Conservation (phyloP, 2,113 vertebrate species). For the Antennarius striatus region DNA sequence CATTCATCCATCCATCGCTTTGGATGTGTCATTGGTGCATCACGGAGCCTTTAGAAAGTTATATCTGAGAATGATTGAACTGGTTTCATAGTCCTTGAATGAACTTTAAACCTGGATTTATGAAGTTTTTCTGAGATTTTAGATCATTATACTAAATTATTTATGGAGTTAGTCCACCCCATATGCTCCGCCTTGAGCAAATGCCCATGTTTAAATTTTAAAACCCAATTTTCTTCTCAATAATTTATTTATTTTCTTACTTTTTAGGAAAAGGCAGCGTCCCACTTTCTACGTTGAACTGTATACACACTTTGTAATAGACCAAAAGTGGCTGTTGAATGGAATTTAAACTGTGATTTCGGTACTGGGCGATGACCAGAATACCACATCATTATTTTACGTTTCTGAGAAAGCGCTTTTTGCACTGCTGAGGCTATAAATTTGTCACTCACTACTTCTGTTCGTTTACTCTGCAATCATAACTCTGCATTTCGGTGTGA, state of each 20-base stretch:
- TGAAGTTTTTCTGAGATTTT: slow-evolving; percentile 13
- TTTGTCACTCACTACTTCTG: slow-evolving; percentile 46
- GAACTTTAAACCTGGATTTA: slow-evolving; percentile 18
- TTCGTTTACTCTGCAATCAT: slow-evolving; percentile 61
- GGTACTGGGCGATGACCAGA: slow-evolving; percentile 24
- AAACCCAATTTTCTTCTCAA: not conserved
- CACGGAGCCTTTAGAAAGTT: no score
- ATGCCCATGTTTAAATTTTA: slow-evolving; percentile 24
- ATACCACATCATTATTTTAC: slow-evolving; percentile 43
- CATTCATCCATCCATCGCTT: no score
- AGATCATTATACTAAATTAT: slow-evolving; percentile 44
- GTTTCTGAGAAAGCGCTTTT: slow-evolving; percentile 42
- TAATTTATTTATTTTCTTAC: not conserved
- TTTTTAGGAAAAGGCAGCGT: not conserved
- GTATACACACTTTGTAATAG: not conserved
- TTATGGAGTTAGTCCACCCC: slow-evolving; percentile 8
- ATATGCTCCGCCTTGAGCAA: slow-evolving; percentile 27
- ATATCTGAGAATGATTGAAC: not conserved
- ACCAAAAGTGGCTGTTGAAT: slow-evolving; percentile 16
- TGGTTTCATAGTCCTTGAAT: not conserved
- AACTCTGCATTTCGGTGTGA: slow-evolving; percentile 40
- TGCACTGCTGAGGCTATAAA: slow-evolving; percentile 37
- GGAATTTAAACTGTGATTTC: slow-evolving; percentile 29
- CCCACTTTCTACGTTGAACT: not conserved
- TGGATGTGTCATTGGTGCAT: no score